Conservation (phyloP, 2,113 vertebrate genomes). For the human (Homo sapiens) region DNA sequence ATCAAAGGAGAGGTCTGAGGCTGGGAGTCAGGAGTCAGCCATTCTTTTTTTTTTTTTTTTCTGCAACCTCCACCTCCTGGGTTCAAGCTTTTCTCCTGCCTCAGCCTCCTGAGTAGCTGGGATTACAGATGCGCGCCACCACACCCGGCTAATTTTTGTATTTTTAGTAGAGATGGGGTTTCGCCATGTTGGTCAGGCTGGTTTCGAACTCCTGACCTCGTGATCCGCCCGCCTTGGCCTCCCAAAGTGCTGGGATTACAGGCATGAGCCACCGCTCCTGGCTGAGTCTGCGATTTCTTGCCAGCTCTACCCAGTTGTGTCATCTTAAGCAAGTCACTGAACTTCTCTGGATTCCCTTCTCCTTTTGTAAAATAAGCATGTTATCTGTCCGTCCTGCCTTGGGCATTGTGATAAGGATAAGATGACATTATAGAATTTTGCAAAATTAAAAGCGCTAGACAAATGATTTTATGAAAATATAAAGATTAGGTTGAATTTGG, state of each 20-base stretch:
- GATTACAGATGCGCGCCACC: too few relatives aligned
- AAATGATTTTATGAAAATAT: background rate
- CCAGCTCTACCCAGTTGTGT: background rate
- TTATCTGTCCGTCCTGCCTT: background rate
- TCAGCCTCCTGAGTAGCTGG: too few relatives aligned
- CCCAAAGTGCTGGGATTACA: too few relatives aligned
- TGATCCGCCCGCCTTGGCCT: too few relatives aligned
- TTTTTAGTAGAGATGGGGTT: too few relatives aligned
- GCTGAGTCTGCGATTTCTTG: too few relatives aligned
- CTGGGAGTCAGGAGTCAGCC: background rate
- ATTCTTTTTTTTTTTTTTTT: background rate
- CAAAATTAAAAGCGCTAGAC: background rate
- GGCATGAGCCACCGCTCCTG: too few relatives aligned
- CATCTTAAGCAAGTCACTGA: background rate
- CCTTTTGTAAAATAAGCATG: background rate
- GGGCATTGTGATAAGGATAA: background rate
- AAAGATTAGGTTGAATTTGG: slow-evolving; percentile 4
- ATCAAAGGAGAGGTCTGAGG: background rate
- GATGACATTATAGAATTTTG: background rate
- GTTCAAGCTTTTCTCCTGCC: too few relatives aligned
- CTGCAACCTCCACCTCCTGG: too few relatives aligned
- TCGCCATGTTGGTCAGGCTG: too few relatives aligned
- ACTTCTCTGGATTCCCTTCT: background rate
- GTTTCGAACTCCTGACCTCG: too few relatives aligned
- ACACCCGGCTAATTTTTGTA: too few relatives aligned